Base-by-base conservation (phyloP, 2,888 invertebrate genomes). In the Thymelicus acteon region DNA sequence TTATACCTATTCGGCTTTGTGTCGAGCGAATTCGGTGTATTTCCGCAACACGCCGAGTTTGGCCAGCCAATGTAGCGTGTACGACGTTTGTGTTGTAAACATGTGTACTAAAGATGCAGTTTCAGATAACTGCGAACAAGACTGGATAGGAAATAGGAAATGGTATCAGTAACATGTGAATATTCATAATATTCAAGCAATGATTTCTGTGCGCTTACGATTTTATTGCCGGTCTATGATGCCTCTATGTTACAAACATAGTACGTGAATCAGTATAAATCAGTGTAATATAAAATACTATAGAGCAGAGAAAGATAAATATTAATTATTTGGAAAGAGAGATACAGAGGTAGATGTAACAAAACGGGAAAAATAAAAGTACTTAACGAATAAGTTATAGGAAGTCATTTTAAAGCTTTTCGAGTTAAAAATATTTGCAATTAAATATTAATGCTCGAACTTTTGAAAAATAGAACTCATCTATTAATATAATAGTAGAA, bases 1-100 rank as follows among this genome's bases (percentile, higher is more conserved):
- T 78, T 73, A 71, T 75, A 75, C 67, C 71, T 73, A 74, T 77
- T 78, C 74, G 77, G 77, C 74, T 76, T 76, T 77, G 76, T 74
- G 75, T 73, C 68, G 74, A 75, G 71, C 71, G 73, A 75, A 75
- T 79, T 76, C 72, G 64, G 75, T 75, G 76, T 77, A 76, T 79
- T 78, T 76, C 75, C 75, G 73, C 74, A 74, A 72, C 69, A 65
- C 63, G 70, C 47, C 6, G 69, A 70, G 69, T 10, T 64, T 64
- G 40, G 57, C 69, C 69, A 64, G 69, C 63, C 69, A 70, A 64
- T 70, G 58, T 68, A 62, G 39, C 40, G 63, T 71, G 67, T 73
- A 54, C 70, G 57, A 73, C 58, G 68, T 72, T 72, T 68, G 71
- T 72, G 67, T 60, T 69, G 63, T 70, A 70, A 70, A 70, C 70